Evolutionary conservation across 2,888 invertebrate genomes (phyloP), one percentile per base, ranked within the genome.

Genomic region (Chrysotoxum bicinctum): DNA sequence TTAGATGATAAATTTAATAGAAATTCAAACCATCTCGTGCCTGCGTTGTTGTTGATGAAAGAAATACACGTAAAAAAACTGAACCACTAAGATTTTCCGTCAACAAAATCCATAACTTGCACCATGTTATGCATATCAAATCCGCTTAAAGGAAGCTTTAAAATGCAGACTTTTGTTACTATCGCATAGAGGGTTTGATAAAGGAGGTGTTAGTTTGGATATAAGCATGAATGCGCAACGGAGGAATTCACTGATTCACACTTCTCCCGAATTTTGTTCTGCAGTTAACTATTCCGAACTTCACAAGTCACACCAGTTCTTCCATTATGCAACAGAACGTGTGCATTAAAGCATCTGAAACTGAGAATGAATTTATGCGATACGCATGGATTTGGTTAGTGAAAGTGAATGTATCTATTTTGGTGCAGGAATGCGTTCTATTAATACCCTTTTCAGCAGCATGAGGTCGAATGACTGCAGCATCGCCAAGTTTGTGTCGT

Each of bases 381-480:
- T 43, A 62, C 62, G 43, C 43, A 23, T 62, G 60, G 26, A 62
- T 62, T 60, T 23, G n/a, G n/a, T 16, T 16, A 16, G 23, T n/a
- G 62, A 62, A 40, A 37, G 37, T 60, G 14, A 4, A 21, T 35
- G 35, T 37, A 26, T 43, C 43, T 43, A 43, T 62, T n/a, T 43
- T 62, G 19, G 12, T 14, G 58, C 14, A 19, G 43, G 43, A 62
- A 62, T 62, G 43, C n/a, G 0, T 40, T 10, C 62, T 40, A 43
- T 43, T 43, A 12, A 43, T 26, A 32, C 26, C 2, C 16, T n/a
- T 43, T 50, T 40, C 40, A 52, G 30, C 77, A 62, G 16, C 30
- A 32, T 60, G 78, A 72, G 62, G 64, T 72, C 30, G 54, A 54
- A 19, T 70, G 69, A 43, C 40, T 77, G 43, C 60, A 40, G 32